Base-by-base conservation (phyloP, 2,113 vertebrate species). In the Gambusia affinis region DNA sequence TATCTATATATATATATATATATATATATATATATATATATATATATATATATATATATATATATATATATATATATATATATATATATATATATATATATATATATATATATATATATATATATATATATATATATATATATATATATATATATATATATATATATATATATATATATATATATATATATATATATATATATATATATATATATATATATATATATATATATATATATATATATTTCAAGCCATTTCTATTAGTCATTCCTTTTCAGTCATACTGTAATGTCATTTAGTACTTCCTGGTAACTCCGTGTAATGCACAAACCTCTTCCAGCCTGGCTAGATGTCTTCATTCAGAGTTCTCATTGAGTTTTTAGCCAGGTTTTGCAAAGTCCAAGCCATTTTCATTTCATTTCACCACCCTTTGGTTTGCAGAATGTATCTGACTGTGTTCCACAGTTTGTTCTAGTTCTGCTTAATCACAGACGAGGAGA, bases 401-500 rank as follows among this genome's bases (percentile, higher is more conserved):
- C 57, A 64, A 60, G 64, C 64, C 51, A 72, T 60, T 70, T 81
- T 66, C 30, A 71, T 75, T 79, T 73, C 17, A 62, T 29, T 67
- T 72, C 71, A 31, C 70, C 28, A 3, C 54, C 68, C 27, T 7
- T 66, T 67, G 61, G 64, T 71, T 79, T 80, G 67, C 75, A 75
- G 75, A 79, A 78, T 73, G 75, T 29, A 60, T 62, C 72, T 62
- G 79, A 77, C 76, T 67, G 70, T 57, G 54, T 54, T 75, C 64
- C 42, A 84, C 80, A 81, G 84, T 24, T 76, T n/a, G 60, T 12
- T 65, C 63, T 2, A 76, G 70, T 85, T 85, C 82, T 67, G 83
- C 87, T 81, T 78, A 78, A 65, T 85, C 79, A 74, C 72, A 82
- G 77, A 82, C 29, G 39, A 67, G 66, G 83, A 78, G 77, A 67